Percentiles rank a stretch among this genome's conserved stretches.
These are phyloP conservation scores for Caligus rogercresseyi DNA, from an alignment of 1,140 invertebrate species.

Conservation along the genomic window DNA sequence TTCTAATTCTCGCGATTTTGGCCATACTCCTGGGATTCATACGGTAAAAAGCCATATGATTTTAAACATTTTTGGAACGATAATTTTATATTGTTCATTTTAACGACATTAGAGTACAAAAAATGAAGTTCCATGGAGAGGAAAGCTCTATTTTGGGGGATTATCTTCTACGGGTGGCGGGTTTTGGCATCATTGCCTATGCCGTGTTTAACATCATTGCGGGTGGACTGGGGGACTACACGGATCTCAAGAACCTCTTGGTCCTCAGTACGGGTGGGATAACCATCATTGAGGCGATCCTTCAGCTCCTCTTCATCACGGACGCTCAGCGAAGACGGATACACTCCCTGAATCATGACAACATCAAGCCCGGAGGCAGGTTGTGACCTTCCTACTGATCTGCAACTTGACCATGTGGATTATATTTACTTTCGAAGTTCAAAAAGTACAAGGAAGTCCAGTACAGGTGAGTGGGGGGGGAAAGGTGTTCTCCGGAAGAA, in stretches of 20 bases:
- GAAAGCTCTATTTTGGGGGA: constrained; percentile 66
- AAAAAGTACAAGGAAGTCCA: constrained; percentile 74
- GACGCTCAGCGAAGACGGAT: constrained; percentile 76
- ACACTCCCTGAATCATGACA: constrained; percentile 71
- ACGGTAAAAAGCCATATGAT: too few species aligned
- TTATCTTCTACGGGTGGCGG: constrained; percentile 69
- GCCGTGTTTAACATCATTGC: constrained; percentile 82
- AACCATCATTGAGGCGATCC: constrained; percentile 53
- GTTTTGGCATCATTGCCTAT: constrained; percentile 77
- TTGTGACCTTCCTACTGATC: constrained; percentile 83
- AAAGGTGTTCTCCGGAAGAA: background rate
- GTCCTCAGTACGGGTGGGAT: constrained; percentile 73
- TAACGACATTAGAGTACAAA: constrained; percentile 48
- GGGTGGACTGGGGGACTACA: constrained; percentile 58
- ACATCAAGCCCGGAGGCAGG: constrained; percentile 81
- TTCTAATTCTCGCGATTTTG: constrained; percentile 66
- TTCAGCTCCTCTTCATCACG: constrained; percentile 80
- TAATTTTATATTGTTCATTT: background rate
- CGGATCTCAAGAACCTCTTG: constrained; percentile 63
- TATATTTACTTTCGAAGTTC: constrained; percentile 86
- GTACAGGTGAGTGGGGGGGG: constrained; percentile 34
- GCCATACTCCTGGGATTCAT: constrained; percentile 77
- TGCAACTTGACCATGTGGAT: constrained; percentile 89
- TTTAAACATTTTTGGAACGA: background rate
- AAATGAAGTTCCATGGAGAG: constrained; percentile 67